Base-by-base conservation (phyloP, 1,140 invertebrate species). In the Eupeodes corollae region DNA sequence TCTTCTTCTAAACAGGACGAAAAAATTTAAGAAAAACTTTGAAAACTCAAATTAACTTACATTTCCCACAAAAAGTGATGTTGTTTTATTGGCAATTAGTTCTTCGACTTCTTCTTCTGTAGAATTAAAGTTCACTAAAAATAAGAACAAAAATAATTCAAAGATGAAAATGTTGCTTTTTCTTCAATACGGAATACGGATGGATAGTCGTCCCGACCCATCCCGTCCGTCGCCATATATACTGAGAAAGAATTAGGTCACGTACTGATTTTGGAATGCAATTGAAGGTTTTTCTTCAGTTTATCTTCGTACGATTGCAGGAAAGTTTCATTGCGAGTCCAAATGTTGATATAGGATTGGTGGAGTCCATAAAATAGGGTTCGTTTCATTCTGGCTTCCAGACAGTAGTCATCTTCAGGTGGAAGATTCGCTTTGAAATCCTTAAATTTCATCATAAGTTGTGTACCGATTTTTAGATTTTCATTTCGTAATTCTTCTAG, bases 51-150 rank as follows among this genome's bases (percentile, higher is more conserved):
- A 6, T 40, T 11, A 11, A 52, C 61, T 61, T 41, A 68, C 65
- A 63, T 68, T 68, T 15, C 60, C 64, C 30, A 67, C 63, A 56
- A 68, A 68, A 26, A 68, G 53, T 38, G 62, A 66, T 10, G 65
- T 67, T 31, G 57, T 58, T 42, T 68, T 68, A 44, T 62, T 66
- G 18, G 61, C 56, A 37, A 68, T 56, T 35, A 68, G 50, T 39
- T 58, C 51, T 48, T 68, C 65, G 38, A 68, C 59, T 46, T 68
- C 65, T 33, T 68, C 61, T 50, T 67, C 65, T 21, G 53, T 68
- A 41, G 59, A 54, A 40, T 67, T 59, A 18, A 53, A 53, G 41
- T 66, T 63, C 11, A 68, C 65, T 68, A 49, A 31, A 40, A 46
- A 47, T 9, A 15, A 34, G 12, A 38, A 46, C 33, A 32, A 46